A percentile compares a stretch with the other conserved stretches of the same genome.
Evolutionary conservation across 2,888 invertebrate genomes (phyloP).

Genomic region (Aphodius sticticus): DNA sequence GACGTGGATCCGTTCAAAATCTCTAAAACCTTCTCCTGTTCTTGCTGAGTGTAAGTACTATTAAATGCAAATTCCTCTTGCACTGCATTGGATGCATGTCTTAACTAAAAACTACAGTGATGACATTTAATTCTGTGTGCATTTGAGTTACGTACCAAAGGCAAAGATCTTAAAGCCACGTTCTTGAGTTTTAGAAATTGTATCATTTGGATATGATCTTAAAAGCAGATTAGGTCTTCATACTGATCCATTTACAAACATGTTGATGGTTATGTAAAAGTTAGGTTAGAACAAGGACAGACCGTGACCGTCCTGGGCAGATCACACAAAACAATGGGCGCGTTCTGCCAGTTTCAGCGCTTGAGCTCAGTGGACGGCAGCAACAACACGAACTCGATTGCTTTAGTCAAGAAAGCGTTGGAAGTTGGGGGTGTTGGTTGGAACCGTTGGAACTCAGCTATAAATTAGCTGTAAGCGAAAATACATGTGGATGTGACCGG

Average conservation of each 20-base stretch:
- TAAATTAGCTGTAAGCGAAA: no score
- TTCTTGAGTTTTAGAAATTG: not conserved
- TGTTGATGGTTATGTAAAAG: not conserved
- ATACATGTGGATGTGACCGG: no score
- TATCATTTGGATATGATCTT: not conserved
- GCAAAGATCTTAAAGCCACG: not conserved
- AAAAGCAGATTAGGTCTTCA: no score
- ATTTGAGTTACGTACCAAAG: not conserved
- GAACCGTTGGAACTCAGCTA: no score
- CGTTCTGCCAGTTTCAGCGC: no score
- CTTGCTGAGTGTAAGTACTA: not conserved
- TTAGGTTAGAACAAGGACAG: not conserved
- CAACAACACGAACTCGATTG: no score
- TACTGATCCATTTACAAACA: not conserved
- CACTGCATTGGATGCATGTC: not conserved
- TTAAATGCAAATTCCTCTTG: not conserved
- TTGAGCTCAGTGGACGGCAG: no score
- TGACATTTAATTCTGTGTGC: not conserved
- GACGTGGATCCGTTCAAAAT: constrained; percentile 5
- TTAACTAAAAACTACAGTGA: not conserved
- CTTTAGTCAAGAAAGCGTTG: no score
- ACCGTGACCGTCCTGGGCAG: no score
- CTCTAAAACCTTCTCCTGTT: constrained; percentile 12
- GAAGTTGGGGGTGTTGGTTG: no score
- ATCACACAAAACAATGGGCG: no score